phyloP scores from a whole-genome alignment of 2,113 vertebrate species.

The Plestiodon gilberti region DNA sequence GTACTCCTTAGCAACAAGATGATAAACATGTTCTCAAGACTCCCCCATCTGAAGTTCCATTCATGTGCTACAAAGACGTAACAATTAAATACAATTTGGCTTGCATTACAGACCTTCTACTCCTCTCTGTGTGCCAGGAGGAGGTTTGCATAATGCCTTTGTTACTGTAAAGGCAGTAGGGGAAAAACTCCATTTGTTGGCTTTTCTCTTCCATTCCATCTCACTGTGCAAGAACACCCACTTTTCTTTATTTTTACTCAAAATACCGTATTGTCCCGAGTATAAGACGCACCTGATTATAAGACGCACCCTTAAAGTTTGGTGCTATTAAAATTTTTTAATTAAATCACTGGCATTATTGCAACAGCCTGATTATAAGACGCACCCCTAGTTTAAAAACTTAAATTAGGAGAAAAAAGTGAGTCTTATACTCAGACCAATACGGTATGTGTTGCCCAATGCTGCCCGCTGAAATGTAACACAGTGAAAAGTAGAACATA shows the following conservation, averaged over 20 bases:
- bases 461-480: not conserved
- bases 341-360: no score
- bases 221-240: not conserved
- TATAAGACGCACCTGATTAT: no score
- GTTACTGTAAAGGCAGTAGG: not conserved
- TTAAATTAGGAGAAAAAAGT: no score
- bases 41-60: slow-evolving; percentile 37
- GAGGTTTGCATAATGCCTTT: not conserved
- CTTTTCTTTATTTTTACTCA: not conserved
- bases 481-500: not conserved
- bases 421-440: no score
- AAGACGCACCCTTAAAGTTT: no score
- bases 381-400: no score
- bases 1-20: slow-evolving; percentile 51
- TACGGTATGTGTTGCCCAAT: not conserved
- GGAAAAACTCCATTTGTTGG: not conserved
- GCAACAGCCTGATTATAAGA: no score
- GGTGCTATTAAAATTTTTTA: no score
- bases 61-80: slow-evolving; percentile 19
- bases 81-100: slow-evolving; percentile 13
- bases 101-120: not conserved
- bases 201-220: not conserved
- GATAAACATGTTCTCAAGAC: slow-evolving; percentile 46
- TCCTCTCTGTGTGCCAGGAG: not conserved
- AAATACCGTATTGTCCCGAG: no score